A percentile compares a stretch with the other conserved stretches of the same genome.
Evolutionary conservation across 2,797 vertebrate genomes (phyloP).

Genomic region (Triplophysa yarkandensis): DNA sequence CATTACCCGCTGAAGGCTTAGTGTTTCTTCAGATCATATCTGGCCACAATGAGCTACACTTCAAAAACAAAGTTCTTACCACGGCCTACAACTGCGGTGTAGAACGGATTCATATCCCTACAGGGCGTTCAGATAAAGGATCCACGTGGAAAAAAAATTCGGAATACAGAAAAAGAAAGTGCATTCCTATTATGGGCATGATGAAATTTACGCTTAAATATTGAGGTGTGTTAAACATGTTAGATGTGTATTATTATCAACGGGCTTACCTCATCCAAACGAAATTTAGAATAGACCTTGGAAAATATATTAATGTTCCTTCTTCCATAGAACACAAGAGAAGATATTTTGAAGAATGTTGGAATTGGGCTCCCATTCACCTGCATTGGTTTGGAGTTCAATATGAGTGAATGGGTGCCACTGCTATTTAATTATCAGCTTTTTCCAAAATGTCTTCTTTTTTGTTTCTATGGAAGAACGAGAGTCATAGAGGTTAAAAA

Average conservation of each 20-base stretch:
- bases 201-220: not conserved
- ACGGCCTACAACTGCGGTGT: not conserved
- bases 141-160: conserved; percentile 6
- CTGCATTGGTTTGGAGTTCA: no score
- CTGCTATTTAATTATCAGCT: no score
- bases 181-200: not conserved
- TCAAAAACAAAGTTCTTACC: conserved; percentile 4
- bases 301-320: no score
- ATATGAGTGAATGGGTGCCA: no score
- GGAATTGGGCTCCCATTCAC: no score
- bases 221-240: not conserved
- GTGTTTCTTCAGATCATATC: conserved; percentile 25
- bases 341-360: no score
- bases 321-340: no score
- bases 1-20: conserved; percentile 8
- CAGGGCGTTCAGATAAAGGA: not conserved
- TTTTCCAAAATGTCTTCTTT: no score
- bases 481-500: no score
- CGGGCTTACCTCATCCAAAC: not conserved
- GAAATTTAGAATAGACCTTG: not conserved
- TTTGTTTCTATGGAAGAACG: no score
- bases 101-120: not conserved
- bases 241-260: not conserved
- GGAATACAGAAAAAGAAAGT: not conserved
- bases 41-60: conserved; percentile 24